Evolutionary conservation across 2,113 vertebrate genomes (phyloP), one percentile per base, ranked within the genome.

Genomic region (Physeter macrocephalus): DNA sequence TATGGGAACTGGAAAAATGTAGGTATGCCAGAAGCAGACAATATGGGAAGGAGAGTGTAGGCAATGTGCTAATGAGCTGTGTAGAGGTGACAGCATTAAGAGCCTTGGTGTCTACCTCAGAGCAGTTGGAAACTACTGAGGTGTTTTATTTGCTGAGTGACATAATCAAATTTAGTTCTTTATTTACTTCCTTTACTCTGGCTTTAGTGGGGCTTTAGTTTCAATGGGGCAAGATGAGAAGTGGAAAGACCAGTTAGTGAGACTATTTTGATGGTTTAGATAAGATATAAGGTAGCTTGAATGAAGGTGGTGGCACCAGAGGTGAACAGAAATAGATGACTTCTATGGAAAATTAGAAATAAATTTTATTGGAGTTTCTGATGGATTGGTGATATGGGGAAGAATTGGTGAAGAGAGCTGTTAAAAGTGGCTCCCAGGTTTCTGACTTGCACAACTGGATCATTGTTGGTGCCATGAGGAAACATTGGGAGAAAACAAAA

Each of bases 401-500:
- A 62, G 46, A 86, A 46, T 6, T 46, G 12, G 36, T 59, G 34
- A 82, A 39, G 34, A 88, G 39, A 81, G 59, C 1, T 52, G 4
- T n/a, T 80, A 27, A 74, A 57, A 3, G 57, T 87, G 11, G 9
- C 49, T 80, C 8, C 18, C 80, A 87, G 11, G 4, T 49, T 90
- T 96, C 61, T 92, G 61, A 59, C 54, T 84, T 81, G 15, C 34
- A 71, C 31, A 84, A 49, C 49, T 52, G 18, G 41, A 46, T 81
- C 15, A 1, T 21, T 61, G 10, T n/a, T 86, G 46, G 12, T 95
- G 29, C 18, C 66, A 39, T 61, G 13, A 75, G 49, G 36, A 84
- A 95, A 43, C 20, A 71, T 0, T 85, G 71, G 59, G 52, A 81
- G 29, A 49, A 93, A 97, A 59, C 1, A 10, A 46, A 15, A 25